Percentiles rank a stretch among this genome's conserved stretches.
Conservation (phyloP, 2,113 vertebrate genomes). For the Phasianus colchicus region DNA sequence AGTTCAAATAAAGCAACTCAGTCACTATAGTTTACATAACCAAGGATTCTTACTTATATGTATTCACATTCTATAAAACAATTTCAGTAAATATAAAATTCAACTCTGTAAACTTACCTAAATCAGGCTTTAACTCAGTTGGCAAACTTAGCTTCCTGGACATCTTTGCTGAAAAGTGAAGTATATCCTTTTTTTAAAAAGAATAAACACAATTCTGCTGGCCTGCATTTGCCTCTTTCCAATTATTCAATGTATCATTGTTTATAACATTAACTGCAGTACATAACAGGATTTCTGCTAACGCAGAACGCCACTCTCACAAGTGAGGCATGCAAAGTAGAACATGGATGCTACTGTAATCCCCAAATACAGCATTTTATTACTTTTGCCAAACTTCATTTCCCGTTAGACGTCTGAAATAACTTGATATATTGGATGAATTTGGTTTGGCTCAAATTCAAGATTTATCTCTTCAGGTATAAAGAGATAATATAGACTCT, state of each 20-base stretch:
- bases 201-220: constrained; percentile 56
- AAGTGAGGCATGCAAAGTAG: neutral
- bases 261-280: neutral
- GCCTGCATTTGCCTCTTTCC: constrained; percentile 37
- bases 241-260: neutral
- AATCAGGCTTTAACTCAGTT: constrained; percentile 99
- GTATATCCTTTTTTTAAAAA: constrained; percentile 91
- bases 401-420: neutral
- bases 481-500: neutral
- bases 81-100: constrained; percentile 44
- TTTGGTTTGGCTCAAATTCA: neutral
- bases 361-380: neutral
- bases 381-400: neutral
- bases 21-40: neutral
- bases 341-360: neutral
- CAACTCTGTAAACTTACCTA: constrained; percentile 92
- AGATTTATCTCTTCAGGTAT: neutral
- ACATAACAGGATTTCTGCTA: neutral
- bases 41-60: neutral
- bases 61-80: neutral
- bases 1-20: constrained; percentile 5
- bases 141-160: constrained; percentile 99
- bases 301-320: neutral
- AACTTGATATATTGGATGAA: neutral
- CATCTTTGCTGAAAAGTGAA: constrained; percentile 99